phyloP scores from a whole-genome alignment of 2,797 vertebrate species.

The Odontamblyopus lacepedii region DNA sequence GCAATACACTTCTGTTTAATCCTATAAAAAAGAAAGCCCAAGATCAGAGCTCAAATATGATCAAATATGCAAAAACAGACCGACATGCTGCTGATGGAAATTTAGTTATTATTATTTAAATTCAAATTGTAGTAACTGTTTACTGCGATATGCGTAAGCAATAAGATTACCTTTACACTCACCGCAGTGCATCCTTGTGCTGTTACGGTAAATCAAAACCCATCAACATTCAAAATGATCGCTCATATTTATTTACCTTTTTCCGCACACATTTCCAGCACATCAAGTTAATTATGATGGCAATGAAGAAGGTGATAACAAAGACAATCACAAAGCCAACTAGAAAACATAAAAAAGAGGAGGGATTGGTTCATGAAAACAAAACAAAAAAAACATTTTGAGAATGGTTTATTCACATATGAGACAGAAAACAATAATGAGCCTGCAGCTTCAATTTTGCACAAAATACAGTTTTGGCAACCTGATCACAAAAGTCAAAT shows the following conservation, averaged over 20 bases:
- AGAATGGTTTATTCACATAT: background rate
- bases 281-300: constrained; percentile 66
- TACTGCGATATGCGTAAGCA: constrained; percentile 24
- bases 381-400: background rate
- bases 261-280: constrained; percentile 71
- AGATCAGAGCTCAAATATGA: background rate
- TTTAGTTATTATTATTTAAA: background rate
- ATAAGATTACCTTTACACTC: constrained; percentile 20
- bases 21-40: constrained; percentile 61
- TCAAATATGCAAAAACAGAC: background rate
- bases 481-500: too few relatives aligned
- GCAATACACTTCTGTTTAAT: constrained; percentile 73
- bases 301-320: constrained; percentile 42
- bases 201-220: constrained; percentile 53
- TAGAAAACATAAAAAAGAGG: constrained; percentile 29
- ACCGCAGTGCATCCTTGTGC: constrained; percentile 9
- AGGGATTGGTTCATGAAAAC: background rate
- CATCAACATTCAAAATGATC: background rate
- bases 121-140: too few relatives aligned
- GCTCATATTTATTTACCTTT: constrained; percentile 61
- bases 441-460: too few relatives aligned
- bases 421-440: background rate
- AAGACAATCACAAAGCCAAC: constrained; percentile 49
- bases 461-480: too few relatives aligned
- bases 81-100: background rate